Base-by-base conservation (phyloP, 2,888 invertebrate genomes). In the Phrixothrix hirtus region DNA sequence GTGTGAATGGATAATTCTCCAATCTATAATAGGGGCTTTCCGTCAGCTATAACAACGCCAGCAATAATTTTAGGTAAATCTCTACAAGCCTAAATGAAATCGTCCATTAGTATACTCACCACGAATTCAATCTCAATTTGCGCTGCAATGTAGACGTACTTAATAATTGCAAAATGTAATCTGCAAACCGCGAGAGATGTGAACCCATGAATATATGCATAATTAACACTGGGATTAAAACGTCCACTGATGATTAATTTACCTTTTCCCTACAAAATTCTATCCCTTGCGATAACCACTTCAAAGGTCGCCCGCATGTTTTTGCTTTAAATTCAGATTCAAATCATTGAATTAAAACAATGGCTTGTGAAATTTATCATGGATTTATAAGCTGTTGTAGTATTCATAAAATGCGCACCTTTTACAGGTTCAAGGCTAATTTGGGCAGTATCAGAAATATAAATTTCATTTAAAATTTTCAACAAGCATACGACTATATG, bases 171-270 rank as follows among this genome's bases (percentile, higher is more conserved):
- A 53, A 47, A 53, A 53, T 43, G 47, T 62, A 61, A 61, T 59
- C 57, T 46, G 46, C 51, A 44, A 45, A 57, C 44, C 50, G 47
- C 43, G 53, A 47, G 55, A 32, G 51, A 58, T 58, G 55, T 56
- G 58, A 60, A 56, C 52, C 55, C 51, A 57, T 58, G 61, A 63
- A 63, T 62, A 55, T 58, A 57, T 47, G 57, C 57, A 63, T 63
- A 63, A 65, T 65, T 63, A 65, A 63, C 62, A 62, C 13, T 36
- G 35, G 62, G 60, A 63, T 63, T 60, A 62, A 60, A 61, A 59
- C 60, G 60, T 62, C 60, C 62, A 53, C 48, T 48, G 53, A 52
- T 61, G 57, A 61, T 60, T 63, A 63, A 63, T 64, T 63, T 59
- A 55, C 58, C 59, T 53, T 46, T 46, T 48, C 48, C 17, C 30